Evolutionary conservation across 2,797 vertebrate species (phyloP), one percentile per base, ranked within the genome.

Genomic region (Urocyon cinereoargenteus): DNA sequence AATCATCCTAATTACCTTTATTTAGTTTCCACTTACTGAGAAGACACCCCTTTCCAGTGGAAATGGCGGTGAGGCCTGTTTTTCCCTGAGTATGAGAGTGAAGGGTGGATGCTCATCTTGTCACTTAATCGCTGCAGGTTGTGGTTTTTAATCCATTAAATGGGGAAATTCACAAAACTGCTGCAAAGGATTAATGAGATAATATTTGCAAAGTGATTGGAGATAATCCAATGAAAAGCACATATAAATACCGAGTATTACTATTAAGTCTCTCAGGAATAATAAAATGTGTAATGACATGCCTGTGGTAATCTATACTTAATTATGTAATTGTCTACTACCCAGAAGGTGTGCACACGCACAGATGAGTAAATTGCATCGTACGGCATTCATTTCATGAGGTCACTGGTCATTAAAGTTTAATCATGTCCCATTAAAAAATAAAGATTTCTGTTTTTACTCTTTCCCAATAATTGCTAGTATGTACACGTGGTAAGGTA

Each of bases 361-460:
- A 5, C 53, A 40, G 90, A 51, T 31, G 81, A 70, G 75, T 21
- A 68, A 57, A 82, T 22, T 45, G 40, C 86, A 9, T 21, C 9
- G 68, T 57, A 2, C 4, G 13, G 88, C 83, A 16, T 73, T 66
- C 82, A 14, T 68, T 83, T 81, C 4, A 45, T 97, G 96, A 97
- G 91, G 94, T 97, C 95, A 97, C 93, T 68, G 49, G 88, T n/a
- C 94, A 97, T 96, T 96, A 97, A 85, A 34, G 62, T 72, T 93
- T 91, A 94, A 97, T 97, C 91, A 26, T 0, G 34, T 59, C 91
- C 96, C 91, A 97, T 97, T 96, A 97, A 90, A 84, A 92, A 87
- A 51, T 31, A 92, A 86, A 93, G 86, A 40, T 87, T 94, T 82
- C 92, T 88, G 91, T 40, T 86, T 92, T 73, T 8, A 49, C 62